phyloP scores from a whole-genome alignment of 2,888 invertebrate species.

The Choreutis nemorana region DNA sequence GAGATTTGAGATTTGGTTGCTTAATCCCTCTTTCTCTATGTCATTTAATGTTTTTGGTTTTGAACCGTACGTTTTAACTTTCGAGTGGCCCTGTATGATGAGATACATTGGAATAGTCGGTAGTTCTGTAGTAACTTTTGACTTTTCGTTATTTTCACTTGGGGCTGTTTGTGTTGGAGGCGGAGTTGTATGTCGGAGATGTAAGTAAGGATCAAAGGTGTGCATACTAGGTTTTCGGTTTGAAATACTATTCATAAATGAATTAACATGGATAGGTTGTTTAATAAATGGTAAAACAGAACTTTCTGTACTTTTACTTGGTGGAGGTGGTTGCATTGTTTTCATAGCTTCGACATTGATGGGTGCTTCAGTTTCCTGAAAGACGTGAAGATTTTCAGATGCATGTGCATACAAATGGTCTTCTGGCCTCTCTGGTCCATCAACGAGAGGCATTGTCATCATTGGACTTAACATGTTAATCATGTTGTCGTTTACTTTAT shows the following conservation, averaged over 20 bases:
- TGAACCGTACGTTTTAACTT: conserved; percentile 84
- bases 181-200: conserved; percentile 55
- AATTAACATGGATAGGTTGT: conserved; percentile 27
- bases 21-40: conserved; percentile 25
- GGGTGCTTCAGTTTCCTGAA: conserved; percentile 25
- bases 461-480: conserved; percentile 51
- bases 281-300: conserved; percentile 18
- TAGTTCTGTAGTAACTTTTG: conserved; percentile 41
- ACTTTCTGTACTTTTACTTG: conserved; percentile 24
- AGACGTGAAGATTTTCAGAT: conserved; percentile 47
- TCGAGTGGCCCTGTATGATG: conserved; percentile 86
- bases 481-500: conserved; percentile 25
- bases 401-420: conserved; percentile 53
- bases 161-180: conserved; percentile 59
- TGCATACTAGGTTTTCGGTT: conserved; percentile 23
- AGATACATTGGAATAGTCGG: conserved; percentile 74
- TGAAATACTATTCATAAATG: conserved; percentile 22
- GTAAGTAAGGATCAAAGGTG: conserved; percentile 48
- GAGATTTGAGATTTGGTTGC: conserved; percentile 61
- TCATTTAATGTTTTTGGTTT: conserved; percentile 49
- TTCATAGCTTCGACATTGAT: conserved; percentile 61
- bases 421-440: conserved; percentile 44
- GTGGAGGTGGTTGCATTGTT: conserved; percentile 68
- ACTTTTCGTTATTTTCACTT: conserved; percentile 50
- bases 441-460: conserved; percentile 53